Conservation (phyloP, 2,888 invertebrate genomes). For the Galerucella nymphaeae region DNA sequence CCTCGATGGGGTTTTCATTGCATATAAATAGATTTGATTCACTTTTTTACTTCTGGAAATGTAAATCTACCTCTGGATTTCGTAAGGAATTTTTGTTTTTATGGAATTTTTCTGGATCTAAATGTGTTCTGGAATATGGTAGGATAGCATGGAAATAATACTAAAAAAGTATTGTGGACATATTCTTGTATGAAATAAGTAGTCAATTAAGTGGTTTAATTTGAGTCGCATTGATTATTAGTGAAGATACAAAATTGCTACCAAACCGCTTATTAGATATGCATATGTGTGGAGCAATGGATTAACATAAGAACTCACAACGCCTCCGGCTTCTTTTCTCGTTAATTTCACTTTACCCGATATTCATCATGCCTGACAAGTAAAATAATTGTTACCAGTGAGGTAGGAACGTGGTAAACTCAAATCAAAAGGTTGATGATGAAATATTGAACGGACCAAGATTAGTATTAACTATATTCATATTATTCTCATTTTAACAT, state of each 20-base stretch:
- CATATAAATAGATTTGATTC: background rate
- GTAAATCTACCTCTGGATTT: background rate
- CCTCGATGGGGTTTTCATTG: background rate
- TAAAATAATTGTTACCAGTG: constrained; percentile 14
- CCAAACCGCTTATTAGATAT: constrained; percentile 51
- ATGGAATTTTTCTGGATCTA: too few species aligned
- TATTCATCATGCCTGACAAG: constrained; percentile 7
- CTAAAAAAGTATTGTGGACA: background rate
- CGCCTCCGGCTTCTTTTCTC: constrained; percentile 21
- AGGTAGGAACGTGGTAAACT: background rate
- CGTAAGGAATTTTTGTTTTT: too few species aligned
- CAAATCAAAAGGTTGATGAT: too few species aligned
- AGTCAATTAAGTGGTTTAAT: constrained; percentile 43
- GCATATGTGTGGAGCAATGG: constrained; percentile 50
- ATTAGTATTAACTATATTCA: too few species aligned
- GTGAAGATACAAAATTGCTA: constrained; percentile 44
- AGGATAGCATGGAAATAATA: too few species aligned
- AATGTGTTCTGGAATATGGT: too few species aligned
- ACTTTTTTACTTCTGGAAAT: background rate
- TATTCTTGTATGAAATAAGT: constrained; percentile 24
- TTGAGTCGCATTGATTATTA: constrained; percentile 48
- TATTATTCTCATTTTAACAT: too few species aligned
- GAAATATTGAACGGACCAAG: too few species aligned
- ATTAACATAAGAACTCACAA: constrained; percentile 52
- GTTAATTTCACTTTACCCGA: constrained; percentile 28